Evolutionary conservation across 2,113 vertebrate genomes (phyloP).

Genomic region (Phalacrocorax brasilianus): DNA sequence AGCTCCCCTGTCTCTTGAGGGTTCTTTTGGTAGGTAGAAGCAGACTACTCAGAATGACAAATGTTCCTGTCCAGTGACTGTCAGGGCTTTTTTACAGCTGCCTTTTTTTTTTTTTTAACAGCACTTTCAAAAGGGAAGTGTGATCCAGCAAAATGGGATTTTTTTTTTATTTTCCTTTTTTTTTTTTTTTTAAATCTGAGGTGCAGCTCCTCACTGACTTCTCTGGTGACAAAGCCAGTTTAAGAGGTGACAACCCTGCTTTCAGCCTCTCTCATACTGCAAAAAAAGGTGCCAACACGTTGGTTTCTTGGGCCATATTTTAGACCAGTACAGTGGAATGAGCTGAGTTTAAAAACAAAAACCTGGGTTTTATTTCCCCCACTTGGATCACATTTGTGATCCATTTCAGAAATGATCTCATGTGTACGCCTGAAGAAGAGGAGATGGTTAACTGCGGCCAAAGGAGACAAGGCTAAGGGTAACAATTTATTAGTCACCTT

Average conservation of each 20-base stretch:
- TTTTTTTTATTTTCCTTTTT: neutral
- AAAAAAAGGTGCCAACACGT: neutral
- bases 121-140: neutral
- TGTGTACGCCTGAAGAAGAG: neutral
- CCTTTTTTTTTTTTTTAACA: neutral
- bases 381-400: fast-evolving
- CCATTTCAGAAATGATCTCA: neutral
- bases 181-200: neutral
- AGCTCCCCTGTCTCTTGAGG: neutral
- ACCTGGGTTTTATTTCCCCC: neutral
- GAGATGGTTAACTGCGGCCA: neutral
- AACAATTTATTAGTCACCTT: neutral
- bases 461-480: neutral
- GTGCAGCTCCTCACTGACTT: conserved; percentile 4
- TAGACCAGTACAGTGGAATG: neutral
- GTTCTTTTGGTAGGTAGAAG: neutral
- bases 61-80: neutral
- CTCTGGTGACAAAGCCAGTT: neutral
- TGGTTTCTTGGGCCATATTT: neutral
- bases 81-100: neutral
- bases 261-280: neutral
- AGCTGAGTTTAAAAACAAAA: neutral
- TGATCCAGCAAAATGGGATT: neutral
- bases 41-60: neutral
- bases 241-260: neutral